Evolutionary conservation across 2,888 invertebrate species (phyloP), one percentile per base, ranked within the genome.

Genomic region (Deilephila elpenor): DNA sequence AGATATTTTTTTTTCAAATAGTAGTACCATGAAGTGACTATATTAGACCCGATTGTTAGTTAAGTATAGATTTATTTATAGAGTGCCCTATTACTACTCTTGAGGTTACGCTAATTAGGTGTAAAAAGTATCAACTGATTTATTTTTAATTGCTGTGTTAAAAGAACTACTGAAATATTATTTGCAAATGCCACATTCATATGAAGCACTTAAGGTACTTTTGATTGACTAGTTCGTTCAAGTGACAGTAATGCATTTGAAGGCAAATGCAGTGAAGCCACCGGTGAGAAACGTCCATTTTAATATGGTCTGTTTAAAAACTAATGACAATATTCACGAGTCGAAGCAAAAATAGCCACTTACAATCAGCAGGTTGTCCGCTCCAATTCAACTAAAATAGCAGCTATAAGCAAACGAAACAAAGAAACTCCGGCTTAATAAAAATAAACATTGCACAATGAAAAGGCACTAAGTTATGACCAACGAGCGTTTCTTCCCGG

Each of bases 391-490:
- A 11, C 6, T 51, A 25, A 67, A 67, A 51, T 51, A 67, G 56
- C 37, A 62, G 51, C 17, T 51, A 51, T 51, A 67, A 14, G 25
- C 5, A 20, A 67, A 67, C 51, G 25, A 51, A 67, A 67, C 67
- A 67, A 67, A 29, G 64, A 29, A 20, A 51, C 25, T 51, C 44
- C 5, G 17, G 6, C 20, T 25, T 67, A 67, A 67, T 25, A 67
- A 67, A 67, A 32, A 61, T 32, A 32, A 34, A 62, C 34, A 19
- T n/a, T 19, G 34, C 62, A 67, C 67, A 67, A 67, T 67, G 67
- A 67, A 51, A 67, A 44, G 44, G 64, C 64, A n/a, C 37, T 67
- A 29, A 67, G 51, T 51, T 67, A 67, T 67, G 67, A 67, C 67
- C 67, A 25, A 20, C 67, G 67, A 25, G 44, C 25, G 25, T 51